A percentile compares a stretch with the other conserved stretches of the same genome.
phyloP scores from a whole-genome alignment of 2,888 invertebrate genomes.

The Sphaerophoria rueppellii region DNA sequence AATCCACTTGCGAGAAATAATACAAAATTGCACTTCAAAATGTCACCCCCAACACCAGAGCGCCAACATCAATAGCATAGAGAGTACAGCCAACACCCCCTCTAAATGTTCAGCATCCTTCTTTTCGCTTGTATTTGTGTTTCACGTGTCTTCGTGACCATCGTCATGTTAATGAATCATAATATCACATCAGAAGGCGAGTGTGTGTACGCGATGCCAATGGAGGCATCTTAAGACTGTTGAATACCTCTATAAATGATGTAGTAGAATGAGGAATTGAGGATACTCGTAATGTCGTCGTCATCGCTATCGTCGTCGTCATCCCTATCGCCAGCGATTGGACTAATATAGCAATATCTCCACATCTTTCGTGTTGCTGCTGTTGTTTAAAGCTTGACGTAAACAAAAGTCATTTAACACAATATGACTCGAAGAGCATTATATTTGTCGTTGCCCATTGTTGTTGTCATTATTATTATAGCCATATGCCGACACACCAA shows the following conservation, averaged over 20 bases:
- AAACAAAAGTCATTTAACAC: slow-evolving; percentile 68
- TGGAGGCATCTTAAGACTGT: too few relatives aligned
- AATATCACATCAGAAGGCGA: slow-evolving; percentile 10
- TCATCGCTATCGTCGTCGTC: too few relatives aligned
- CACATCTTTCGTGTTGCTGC: neutral
- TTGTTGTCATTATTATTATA: slow-evolving; percentile 11
- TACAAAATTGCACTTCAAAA: slow-evolving; percentile 66
- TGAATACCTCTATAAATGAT: too few relatives aligned
- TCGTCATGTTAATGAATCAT: slow-evolving; percentile 40
- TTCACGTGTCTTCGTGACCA: slow-evolving; percentile 41
- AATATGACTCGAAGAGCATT: slow-evolving; percentile 47
- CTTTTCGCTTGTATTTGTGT: slow-evolving; percentile 7
- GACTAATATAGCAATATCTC: too few relatives aligned
- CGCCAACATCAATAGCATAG: too few relatives aligned
- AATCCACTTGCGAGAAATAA: slow-evolving; percentile 40
- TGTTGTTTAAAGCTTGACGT: slow-evolving; percentile 45
- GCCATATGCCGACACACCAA: slow-evolving; percentile 11
- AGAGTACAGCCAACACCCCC: slow-evolving; percentile 7
- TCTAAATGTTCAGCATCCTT: slow-evolving; percentile 43
- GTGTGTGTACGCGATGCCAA: slow-evolving; percentile 23
- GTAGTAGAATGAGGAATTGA: too few relatives aligned
- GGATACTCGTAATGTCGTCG: too few relatives aligned
- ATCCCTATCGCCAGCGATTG: too few relatives aligned
- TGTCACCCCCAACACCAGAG: slow-evolving; percentile 57
- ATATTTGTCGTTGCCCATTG: neutral